phyloP scores from a whole-genome alignment of 64 coral and sea anemone genomes.

The Dendrophyllia cribrosa region DNA sequence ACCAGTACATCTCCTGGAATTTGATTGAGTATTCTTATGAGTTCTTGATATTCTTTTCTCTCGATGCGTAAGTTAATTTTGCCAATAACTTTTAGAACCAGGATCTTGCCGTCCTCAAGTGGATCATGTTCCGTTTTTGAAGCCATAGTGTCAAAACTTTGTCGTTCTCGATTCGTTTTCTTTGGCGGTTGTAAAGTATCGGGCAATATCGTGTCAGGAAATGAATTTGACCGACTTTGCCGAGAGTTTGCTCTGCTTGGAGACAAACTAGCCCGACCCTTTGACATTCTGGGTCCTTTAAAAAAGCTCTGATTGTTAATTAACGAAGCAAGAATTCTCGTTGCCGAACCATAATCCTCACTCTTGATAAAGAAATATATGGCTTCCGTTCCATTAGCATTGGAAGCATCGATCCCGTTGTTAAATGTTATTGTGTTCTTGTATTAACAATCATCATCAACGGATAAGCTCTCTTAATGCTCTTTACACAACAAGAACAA shows the following conservation, averaged over 20 bases:
- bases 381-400: not conserved
- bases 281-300: slow-evolving; percentile 18
- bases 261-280: not conserved
- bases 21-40: slow-evolving; percentile 82
- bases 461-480: not conserved
- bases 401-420: not conserved
- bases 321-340: not conserved
- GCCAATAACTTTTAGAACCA: slow-evolving; percentile 92
- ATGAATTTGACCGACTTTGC: slow-evolving; percentile 15
- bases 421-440: not conserved
- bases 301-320: not conserved
- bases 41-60: slow-evolving; percentile 82
- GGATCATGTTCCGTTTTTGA: slow-evolving; percentile 37
- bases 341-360: not conserved
- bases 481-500: not conserved
- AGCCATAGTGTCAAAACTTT: slow-evolving; percentile 25
- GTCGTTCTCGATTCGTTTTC: slow-evolving; percentile 4
- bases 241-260: not conserved
- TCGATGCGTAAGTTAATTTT: slow-evolving; percentile 94
- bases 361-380: not conserved
- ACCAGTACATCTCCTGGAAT: slow-evolving; percentile 90
- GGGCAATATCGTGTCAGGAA: not conserved
- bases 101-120: slow-evolving; percentile 74
- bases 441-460: not conserved
- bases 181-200: not conserved